Base-by-base conservation (phyloP, 2,113 vertebrate genomes). In the Bambusicola thoracicus region DNA sequence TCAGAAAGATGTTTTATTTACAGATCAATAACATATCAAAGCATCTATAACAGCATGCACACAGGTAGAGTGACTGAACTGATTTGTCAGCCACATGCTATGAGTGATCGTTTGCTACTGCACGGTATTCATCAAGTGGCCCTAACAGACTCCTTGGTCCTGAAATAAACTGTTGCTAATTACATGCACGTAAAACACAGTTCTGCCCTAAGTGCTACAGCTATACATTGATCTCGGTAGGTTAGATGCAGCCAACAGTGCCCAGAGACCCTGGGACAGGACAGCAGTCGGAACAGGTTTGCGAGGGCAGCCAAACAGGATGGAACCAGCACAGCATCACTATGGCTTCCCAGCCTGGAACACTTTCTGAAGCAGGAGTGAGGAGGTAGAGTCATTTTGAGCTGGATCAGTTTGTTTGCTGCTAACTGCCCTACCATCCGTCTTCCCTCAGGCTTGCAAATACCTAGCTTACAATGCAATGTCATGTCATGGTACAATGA, bases 1-100 rank as follows among this genome's bases (percentile, higher is more conserved):
- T 80, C 55, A 46, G 69, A 90, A 84, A 19, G 4, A 83, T 48
- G n/a, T 51, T 90, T 87, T 86, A 86, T 86, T 95, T 87, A 70
- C 30, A 34, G 46, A 14, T 83, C 43, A 65, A 62, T 85, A 76
- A 61, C 19, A 25, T 29, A 27, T 87, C 58, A 74, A 93, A 56
- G 29, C 51, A 53, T 61, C n/a, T 58, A 72, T 79, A 86, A 67
- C 16, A 36, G 32, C 5, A 10, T 53, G 68, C n/a, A 32, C 22
- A 30, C 53, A 67, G n/a, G 63, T 51, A 8, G 75, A 59, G 43
- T 14, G 34, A 51, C 72, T 25, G 67, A 80, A 63, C 67, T 32
- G 17, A 32, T 59, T 51, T 67, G 48, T 73, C 68, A 91, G 24
- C 14, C 41, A n/a, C 67, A 36, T 7, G 20, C 36, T 65, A 32